Conservation (phyloP, 2,113 vertebrate genomes). For the Neodon shergylaensis region DNA sequence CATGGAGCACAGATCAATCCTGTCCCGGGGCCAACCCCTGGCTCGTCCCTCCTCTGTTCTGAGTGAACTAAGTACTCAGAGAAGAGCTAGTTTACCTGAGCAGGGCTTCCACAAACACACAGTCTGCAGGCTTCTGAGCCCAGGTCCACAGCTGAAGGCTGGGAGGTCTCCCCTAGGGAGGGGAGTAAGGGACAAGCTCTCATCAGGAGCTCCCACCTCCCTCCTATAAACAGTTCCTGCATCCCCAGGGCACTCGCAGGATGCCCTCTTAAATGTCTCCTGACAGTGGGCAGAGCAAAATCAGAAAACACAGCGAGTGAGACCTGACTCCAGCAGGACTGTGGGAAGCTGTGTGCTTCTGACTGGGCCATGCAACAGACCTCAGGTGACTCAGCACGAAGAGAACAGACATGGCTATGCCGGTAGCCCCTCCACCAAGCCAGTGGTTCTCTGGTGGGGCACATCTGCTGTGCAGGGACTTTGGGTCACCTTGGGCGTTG, state of each 20-base stretch:
- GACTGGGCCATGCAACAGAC: neutral
- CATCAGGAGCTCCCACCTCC: neutral
- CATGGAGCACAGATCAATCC: neutral
- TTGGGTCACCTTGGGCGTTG: neutral
- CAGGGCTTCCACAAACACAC: neutral
- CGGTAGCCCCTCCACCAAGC: neutral
- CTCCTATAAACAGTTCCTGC: neutral
- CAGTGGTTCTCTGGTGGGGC: neutral
- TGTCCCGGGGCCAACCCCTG: neutral
- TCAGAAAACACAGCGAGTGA: neutral
- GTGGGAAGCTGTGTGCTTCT: neutral
- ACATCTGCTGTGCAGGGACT: neutral
- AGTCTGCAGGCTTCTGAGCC: neutral
- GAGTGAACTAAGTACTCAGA: slow-evolving; percentile 36
- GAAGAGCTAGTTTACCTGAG: neutral
- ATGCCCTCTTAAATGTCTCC: neutral
- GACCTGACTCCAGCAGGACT: neutral
- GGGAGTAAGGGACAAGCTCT: neutral
- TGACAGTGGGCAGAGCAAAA: neutral
- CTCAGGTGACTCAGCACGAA: neutral
- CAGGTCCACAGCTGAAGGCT: neutral
- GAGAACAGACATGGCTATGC: neutral
- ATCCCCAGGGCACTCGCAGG: neutral
- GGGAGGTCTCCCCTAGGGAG: neutral
- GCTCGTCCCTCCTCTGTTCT: neutral